A percentile compares a stretch with the other conserved stretches of the same genome.
Evolutionary conservation across 2,888 invertebrate species (phyloP).

Genomic region (Microchrysa polita): DNA sequence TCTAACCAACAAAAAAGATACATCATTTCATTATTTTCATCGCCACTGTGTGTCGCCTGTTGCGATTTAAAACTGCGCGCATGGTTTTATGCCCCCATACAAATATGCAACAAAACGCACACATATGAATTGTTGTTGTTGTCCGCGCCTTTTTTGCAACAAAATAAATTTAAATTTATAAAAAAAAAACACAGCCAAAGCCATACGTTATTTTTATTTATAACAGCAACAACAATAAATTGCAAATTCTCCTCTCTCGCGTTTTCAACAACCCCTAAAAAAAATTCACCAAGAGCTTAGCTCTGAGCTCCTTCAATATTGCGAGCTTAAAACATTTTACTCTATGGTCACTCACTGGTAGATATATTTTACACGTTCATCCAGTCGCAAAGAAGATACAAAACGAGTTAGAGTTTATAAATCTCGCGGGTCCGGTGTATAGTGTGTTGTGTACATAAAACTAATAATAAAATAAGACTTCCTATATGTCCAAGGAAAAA

Average conservation of each 20-base stretch:
- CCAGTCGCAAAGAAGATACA: slow-evolving; percentile 37
- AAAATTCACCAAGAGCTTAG: no score
- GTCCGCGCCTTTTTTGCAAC: no score
- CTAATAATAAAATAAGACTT: no score
- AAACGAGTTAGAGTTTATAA: slow-evolving; percentile 26
- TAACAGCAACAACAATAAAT: not conserved
- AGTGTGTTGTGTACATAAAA: no score
- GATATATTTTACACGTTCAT: slow-evolving; percentile 27
- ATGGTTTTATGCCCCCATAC: not conserved
- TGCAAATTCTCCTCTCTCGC: not conserved
- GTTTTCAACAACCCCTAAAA: no score
- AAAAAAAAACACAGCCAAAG: no score
- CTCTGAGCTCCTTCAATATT: no score
- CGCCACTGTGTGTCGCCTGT: not conserved
- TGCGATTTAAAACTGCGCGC: not conserved
- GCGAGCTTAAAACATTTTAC: not conserved
- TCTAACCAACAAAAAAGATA: not conserved
- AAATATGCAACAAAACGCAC: not conserved
- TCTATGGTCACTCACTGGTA: not conserved
- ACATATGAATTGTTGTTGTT: no score
- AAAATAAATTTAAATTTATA: no score
- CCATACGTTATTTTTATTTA: no score
- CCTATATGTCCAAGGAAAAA: no score
- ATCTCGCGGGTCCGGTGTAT: no score
- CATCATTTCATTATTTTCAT: not conserved